Base-by-base conservation (phyloP, 2,888 invertebrate genomes). In the Nysson spinosus region DNA sequence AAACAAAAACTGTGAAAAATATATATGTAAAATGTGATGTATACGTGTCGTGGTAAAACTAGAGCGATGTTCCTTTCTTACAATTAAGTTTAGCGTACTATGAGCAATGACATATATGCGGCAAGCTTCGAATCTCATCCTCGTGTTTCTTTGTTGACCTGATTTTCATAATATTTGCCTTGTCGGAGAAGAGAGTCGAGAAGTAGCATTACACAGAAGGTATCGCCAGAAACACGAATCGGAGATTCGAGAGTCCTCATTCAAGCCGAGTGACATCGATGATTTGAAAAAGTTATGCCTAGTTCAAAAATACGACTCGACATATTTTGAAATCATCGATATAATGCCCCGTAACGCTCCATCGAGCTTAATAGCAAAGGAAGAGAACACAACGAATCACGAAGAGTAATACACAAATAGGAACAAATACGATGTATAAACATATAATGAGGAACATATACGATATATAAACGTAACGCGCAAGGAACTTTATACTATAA, bases 361-460 rank as follows among this genome's bases (percentile, higher is more conserved):
- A 50, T 22, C 54, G 64, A 54, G 68, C 39, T 46, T 28, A 54
- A 40, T 52, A 66, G 22, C 57, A 56, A 58, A 58, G 56, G 50
- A 71, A 71, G 54, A 71, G 75, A 73, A 73, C 75, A 63, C 61
- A 64, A 69, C 35, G 58, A 72, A 65, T 75, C 75, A 63, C 73
- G 60, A 62, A 37, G 58, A 55, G 52, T 57, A 77, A 76, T 78
- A 79, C 74, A 83, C 80, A 80, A 80, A 83, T 84, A 85, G 84
- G 85, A 85, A 85, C 85, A 81, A 83, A 82, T 74, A 74, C 51
- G 34, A 68, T 56, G 61, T 60, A 57, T 72, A 72, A 72, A 74
- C 61, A 64, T 65, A 70, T 64, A 76, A 78, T 72, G 78, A 85
- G 84, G 85, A 85, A 85, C 85, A 83, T 85, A 75, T 62, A 71